Conservation (phyloP, 2,888 invertebrate species). For the Sesia apiformis region DNA sequence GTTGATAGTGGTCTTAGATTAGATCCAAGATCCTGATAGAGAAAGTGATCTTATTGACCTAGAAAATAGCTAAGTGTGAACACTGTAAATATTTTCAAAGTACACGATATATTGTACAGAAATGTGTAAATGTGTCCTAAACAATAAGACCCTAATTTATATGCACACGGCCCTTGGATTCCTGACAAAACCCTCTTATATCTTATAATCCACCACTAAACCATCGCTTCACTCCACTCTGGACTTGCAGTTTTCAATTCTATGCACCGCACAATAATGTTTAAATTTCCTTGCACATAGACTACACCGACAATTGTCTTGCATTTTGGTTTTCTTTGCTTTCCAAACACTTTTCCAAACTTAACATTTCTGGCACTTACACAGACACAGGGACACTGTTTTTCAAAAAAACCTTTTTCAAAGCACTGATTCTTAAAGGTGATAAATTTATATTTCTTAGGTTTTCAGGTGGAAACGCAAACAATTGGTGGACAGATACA, state of each 20-base stretch:
- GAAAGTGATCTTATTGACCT: too few relatives aligned
- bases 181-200: neutral
- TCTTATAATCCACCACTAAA: neutral
- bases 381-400: constrained; percentile 34
- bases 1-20: too few relatives aligned
- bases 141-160: too few relatives aligned
- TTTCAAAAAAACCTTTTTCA: constrained; percentile 23
- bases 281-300: constrained; percentile 60
- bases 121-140: too few relatives aligned
- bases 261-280: constrained; percentile 68
- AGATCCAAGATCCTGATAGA: too few relatives aligned
- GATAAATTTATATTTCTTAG: constrained; percentile 13
- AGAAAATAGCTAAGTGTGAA: too few relatives aligned
- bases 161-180: neutral
- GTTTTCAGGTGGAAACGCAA: constrained; percentile 24
- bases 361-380: constrained; percentile 47
- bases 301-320: constrained; percentile 47
- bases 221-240: neutral
- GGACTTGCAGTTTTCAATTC: constrained; percentile 39
- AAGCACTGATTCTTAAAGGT: neutral
- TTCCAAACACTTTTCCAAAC: constrained; percentile 39
- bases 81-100: too few relatives aligned
- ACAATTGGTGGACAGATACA: constrained; percentile 26
- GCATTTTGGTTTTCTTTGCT: constrained; percentile 43
- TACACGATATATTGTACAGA: too few relatives aligned